Conservation (phyloP, 1,140 invertebrate species). For the Hylaeus volcanicus region DNA sequence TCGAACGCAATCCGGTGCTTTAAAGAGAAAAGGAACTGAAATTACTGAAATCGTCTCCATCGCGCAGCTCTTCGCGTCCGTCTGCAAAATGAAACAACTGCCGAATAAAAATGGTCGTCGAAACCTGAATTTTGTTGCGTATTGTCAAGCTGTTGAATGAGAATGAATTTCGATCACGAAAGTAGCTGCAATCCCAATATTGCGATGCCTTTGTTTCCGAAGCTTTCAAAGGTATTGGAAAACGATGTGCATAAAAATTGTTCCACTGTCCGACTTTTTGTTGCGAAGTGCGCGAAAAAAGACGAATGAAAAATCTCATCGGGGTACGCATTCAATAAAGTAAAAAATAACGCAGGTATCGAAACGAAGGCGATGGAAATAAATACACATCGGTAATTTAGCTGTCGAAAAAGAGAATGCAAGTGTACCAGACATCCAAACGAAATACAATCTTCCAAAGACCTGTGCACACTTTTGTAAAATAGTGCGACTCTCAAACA, state of each 20-base stretch:
- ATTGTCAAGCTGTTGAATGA: conserved; percentile 29
- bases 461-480: too few species aligned
- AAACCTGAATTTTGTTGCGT: conserved; percentile 34
- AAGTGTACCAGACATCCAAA: neutral
- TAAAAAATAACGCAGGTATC: neutral
- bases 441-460: neutral
- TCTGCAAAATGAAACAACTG: neutral
- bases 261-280: conserved; percentile 10
- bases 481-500: too few species aligned
- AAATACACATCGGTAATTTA: neutral
- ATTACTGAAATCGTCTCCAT: neutral
- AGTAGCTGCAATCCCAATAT: conserved; percentile 42
- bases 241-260: conserved; percentile 23
- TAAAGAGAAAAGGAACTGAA: neutral
- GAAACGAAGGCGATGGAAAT: neutral
- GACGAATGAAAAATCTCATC: neutral
- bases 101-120: conserved; percentile 16
- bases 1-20: neutral
- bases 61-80: neutral
- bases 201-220: conserved; percentile 4
- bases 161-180: conserved; percentile 41
- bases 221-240: conserved; percentile 19
- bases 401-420: neutral
- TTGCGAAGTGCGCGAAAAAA: neutral
- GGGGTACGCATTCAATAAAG: neutral